Evolutionary conservation across 2,797 vertebrate genomes (phyloP), one percentile per base, ranked within the genome.

Genomic region (Alectoris magna): DNA sequence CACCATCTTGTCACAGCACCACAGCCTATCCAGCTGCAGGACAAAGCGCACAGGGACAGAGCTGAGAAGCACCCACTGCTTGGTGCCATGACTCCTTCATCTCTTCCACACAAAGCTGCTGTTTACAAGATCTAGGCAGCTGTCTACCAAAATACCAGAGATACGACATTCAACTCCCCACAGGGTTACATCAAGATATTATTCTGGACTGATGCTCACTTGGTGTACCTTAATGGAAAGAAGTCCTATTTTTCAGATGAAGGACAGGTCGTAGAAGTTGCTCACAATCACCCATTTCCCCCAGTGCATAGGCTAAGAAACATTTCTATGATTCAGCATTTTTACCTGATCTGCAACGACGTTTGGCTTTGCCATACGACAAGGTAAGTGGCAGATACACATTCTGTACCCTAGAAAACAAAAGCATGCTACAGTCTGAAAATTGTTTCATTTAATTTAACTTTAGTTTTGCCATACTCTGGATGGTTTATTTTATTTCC

Each of bases 351-450:
- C 99, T 97, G 97, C 98, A 39, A 89, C 81, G 14, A 98, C 94
- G 87, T 98, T 98, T 93, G 98, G 98, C 95, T 98, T 99, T 82
- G 98, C 97, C 72, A 98, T 98, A 77, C 97, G 98, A 96, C 99
- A 99, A 64, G 99, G 95, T 94, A 99, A 98, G 96, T 99, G 98
- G 93, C 99, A 99, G 96, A 99, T 99, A 88, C 99, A 99, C 99
- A 99, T 99, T 95, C 98, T 98, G 96, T 99, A 98, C 44, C 99
- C 99, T 99, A 96, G 69, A 89, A 94, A 75, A 88, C 67, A 96
- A 93, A 91, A 6, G 39, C 49, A 68, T 0, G 0, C 34, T 51
- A 36, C 11, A 74, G 3, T 2, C 41, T 34, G 15, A 26, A n/a
- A 0, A 64, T 56, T 56, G 27, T 51, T 19, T 56, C 53, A 55